These are phyloP conservation scores for Plusia festucae DNA, from an alignment of 2,888 invertebrate species.

Conservation along the genomic window DNA sequence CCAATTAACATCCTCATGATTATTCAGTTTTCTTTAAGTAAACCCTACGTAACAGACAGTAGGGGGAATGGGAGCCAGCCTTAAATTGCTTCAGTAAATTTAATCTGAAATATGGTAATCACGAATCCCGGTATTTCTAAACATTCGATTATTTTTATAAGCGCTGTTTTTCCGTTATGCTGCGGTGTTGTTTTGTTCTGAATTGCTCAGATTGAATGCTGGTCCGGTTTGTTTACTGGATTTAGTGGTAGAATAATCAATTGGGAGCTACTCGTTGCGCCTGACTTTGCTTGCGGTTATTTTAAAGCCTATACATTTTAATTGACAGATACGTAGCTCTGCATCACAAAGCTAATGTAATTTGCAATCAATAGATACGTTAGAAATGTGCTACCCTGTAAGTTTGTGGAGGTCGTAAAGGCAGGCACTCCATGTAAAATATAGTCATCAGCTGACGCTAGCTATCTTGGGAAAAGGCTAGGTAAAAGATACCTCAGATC, in stretches of 20 bases:
- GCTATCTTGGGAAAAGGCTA: too few species aligned
- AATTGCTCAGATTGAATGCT: conserved; percentile 9
- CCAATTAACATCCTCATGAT: conserved; percentile 12
- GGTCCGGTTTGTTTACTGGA: conserved; percentile 16
- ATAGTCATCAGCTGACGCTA: too few species aligned
- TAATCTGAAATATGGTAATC: neutral
- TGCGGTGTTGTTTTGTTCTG: conserved; percentile 22
- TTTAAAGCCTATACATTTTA: too few species aligned
- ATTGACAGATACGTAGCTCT: too few species aligned
- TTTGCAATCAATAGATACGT: too few species aligned
- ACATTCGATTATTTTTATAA: conserved; percentile 11
- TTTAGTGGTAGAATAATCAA: conserved; percentile 18
- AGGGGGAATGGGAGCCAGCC: neutral
- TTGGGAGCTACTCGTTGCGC: neutral
- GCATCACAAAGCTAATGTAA: too few species aligned
- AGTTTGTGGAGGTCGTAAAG: too few species aligned
- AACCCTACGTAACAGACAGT: conserved; percentile 3
- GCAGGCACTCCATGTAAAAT: too few species aligned
- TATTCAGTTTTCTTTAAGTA: conserved; percentile 19
- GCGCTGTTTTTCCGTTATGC: conserved; percentile 15
- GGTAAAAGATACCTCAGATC: too few species aligned
- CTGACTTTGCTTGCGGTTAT: neutral
- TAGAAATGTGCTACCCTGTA: too few species aligned
- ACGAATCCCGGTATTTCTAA: conserved; percentile 8
- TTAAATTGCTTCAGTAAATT: conserved; percentile 1